phyloP scores from a whole-genome alignment of 2,888 invertebrate genomes.

The Steinernema hermaphroditum region DNA sequence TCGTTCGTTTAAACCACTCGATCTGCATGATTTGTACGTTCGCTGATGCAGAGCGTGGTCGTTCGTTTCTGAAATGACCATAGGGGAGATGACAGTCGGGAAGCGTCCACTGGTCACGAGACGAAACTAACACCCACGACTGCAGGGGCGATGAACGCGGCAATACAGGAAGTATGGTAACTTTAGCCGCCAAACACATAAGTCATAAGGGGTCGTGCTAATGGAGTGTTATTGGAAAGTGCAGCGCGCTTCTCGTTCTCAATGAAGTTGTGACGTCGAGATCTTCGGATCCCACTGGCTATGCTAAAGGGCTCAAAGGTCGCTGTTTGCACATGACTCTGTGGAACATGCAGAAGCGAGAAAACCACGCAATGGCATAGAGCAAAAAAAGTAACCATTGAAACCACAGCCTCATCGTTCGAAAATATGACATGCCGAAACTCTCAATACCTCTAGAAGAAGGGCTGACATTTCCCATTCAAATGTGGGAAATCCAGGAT shows the following conservation, averaged over 20 bases:
- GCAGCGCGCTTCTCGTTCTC: neutral
- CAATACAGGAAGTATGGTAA: constrained; percentile 22
- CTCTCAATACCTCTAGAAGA: too few relatives aligned
- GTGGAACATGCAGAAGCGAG: too few relatives aligned
- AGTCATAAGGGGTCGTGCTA: neutral
- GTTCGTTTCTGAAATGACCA: constrained; percentile 16
- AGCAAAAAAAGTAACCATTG: too few relatives aligned
- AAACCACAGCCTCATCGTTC: too few relatives aligned
- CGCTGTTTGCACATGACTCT: neutral
- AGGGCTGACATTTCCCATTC: too few relatives aligned
- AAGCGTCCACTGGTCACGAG: neutral
- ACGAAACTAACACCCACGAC: neutral
- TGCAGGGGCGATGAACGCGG: neutral
- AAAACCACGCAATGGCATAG: too few relatives aligned
- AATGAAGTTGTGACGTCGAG: neutral
- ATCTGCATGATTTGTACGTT: constrained; percentile 2
- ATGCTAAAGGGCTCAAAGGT: too few relatives aligned
- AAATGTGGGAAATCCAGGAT: too few relatives aligned
- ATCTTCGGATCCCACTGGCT: neutral
- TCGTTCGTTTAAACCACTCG: constrained; percentile 14
- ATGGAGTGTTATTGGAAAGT: constrained; percentile 18
- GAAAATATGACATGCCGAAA: too few relatives aligned
- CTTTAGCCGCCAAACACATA: neutral
- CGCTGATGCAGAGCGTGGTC: neutral
- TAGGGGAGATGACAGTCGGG: neutral